phyloP scores from a whole-genome alignment of 2,888 invertebrate species.

The Oligia fasciuncula region DNA sequence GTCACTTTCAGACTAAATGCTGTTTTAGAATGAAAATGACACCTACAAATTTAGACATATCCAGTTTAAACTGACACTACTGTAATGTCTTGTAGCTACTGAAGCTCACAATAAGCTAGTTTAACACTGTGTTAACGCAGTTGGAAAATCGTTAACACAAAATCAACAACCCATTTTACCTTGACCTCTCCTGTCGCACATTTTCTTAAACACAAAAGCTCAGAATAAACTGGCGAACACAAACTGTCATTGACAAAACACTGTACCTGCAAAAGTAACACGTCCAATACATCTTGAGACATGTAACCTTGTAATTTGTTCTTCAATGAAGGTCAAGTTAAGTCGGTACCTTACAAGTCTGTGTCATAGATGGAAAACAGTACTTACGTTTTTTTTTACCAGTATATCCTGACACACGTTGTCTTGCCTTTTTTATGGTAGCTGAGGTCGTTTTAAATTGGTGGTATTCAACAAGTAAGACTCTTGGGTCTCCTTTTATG shows the following conservation, averaged over 20 bases:
- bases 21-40: background rate
- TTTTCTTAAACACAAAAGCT: slow-evolving; percentile 46
- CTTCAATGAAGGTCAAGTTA: slow-evolving; percentile 45
- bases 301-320: slow-evolving; percentile 39
- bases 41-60: background rate
- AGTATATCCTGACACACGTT: slow-evolving; percentile 50
- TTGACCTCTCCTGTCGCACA: slow-evolving; percentile 34
- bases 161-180: slow-evolving; percentile 8
- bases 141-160: slow-evolving; percentile 33
- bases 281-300: slow-evolving; percentile 54
- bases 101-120: background rate
- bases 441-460: slow-evolving; percentile 58
- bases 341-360: slow-evolving; percentile 29
- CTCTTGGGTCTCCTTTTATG: slow-evolving; percentile 51
- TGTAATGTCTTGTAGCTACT: background rate
- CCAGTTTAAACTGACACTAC: background rate
- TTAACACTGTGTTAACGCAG: slow-evolving; percentile 26
- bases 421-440: slow-evolving; percentile 35
- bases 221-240: slow-evolving; percentile 50
- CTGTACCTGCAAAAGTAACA: slow-evolving; percentile 12
- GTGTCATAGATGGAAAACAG: slow-evolving; percentile 66
- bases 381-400: slow-evolving; percentile 43
- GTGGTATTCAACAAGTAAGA: slow-evolving; percentile 59
- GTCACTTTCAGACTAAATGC: background rate
- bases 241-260: slow-evolving; percentile 37